phyloP scores from a whole-genome alignment of 2,113 vertebrate species.

The Sciurus niger region DNA sequence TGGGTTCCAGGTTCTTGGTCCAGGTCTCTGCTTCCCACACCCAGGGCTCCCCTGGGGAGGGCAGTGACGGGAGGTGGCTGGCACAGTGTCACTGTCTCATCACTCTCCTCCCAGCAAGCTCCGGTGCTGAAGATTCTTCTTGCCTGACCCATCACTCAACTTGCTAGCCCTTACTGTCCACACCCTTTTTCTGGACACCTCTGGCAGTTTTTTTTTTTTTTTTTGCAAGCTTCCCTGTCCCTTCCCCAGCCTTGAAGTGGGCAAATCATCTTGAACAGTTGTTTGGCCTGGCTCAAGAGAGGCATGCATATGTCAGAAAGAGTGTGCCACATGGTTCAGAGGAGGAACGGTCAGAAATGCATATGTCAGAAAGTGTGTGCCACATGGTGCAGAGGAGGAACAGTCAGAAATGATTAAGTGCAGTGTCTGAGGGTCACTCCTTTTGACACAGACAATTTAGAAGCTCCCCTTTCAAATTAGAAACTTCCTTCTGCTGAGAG shows the following conservation, averaged over 20 bases:
- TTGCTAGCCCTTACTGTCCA: neutral
- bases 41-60: too few species aligned
- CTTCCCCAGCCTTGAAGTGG: neutral
- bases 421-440: neutral
- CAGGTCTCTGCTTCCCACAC: neutral
- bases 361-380: neutral
- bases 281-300: neutral
- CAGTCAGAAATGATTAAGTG: too few species aligned
- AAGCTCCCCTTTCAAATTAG: too few species aligned
- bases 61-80: neutral
- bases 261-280: neutral
- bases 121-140: neutral
- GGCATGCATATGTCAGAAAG: neutral
- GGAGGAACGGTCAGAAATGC: too few species aligned
- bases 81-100: fast-evolving
- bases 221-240: neutral
- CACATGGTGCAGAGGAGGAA: neutral
- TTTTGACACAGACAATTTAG: too few species aligned
- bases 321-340: neutral
- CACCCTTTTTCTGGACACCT: neutral
- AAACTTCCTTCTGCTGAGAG: too few species aligned
- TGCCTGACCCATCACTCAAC: neutral
- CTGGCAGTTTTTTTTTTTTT: neutral
- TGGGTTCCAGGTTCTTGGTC: neutral
- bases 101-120: neutral